Evolutionary conservation across 1,140 invertebrate genomes (phyloP), one percentile per base, ranked within the genome.

Genomic region (Probaryconus sp.): DNA sequence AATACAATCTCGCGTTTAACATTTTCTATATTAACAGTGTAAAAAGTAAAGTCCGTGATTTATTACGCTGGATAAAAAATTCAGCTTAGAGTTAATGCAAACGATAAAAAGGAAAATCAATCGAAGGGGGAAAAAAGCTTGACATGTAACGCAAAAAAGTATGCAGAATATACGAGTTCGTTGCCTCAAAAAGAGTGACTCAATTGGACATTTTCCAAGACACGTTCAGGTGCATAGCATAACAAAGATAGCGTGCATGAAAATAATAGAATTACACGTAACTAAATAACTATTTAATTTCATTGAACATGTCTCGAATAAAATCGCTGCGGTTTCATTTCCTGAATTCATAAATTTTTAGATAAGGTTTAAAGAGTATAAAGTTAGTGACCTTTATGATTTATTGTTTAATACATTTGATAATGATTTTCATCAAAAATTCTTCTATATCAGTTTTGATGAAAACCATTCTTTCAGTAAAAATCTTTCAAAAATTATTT

Each of bases 131-230:
- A 55, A 61, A 38, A 40, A 5, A 18, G 5, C n/a, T 7, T 5
- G n/a, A 37, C 2, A 31, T 7, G 35, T 3, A 10, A 16, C 16
- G 48, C 10, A 60, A 60, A 73, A 60, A 38, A 5, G 31, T 18
- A 35, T 2, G 48, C 51, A 50, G 37, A 53, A 60, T 58, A 50
- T 65, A 47, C 55, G 55, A 63, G 51, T 69, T 75, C 43, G 53
- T 75, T 58, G 72, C 58, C 42, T 48, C 50, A 11, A 30, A 42
- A 56, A 56, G 64, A 53, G 38, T 20, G 21, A 68, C 55, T 43
- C 47, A 75, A 58, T 75, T 75, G 72, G 64, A 75, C 38, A 60
- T 51, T 60, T 58, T 75, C 72, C 71, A 74, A 68, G 58, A 50
- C 51, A 71, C 50, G 51, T 56, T 10, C 51, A 71, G 50, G 42